A percentile compares a stretch with the other conserved stretches of the same genome.
Evolutionary conservation across 1,140 invertebrate species (phyloP).

Genomic region (Drosophila virilis): DNA sequence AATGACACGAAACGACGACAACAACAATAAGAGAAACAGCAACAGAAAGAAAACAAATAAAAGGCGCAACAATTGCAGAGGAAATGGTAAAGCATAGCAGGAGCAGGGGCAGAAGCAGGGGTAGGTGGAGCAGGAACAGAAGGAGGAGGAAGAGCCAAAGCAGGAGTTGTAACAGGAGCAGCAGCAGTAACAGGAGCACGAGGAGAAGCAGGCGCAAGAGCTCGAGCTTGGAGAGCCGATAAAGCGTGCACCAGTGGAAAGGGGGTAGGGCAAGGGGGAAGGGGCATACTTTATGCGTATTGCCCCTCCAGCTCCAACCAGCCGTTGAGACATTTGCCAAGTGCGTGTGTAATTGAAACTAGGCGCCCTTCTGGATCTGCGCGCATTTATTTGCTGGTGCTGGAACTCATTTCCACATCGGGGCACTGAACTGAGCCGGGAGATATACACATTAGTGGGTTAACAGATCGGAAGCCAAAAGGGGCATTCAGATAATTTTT

Average conservation of each 20-base stretch:
- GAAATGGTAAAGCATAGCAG: constrained; percentile 18
- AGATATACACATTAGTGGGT: constrained; percentile 21
- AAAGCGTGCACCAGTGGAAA: background rate
- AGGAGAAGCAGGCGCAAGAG: background rate
- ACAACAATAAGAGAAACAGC: constrained; percentile 40
- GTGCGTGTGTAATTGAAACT: constrained; percentile 82
- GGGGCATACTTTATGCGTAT: constrained; percentile 41
- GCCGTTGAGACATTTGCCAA: constrained; percentile 49
- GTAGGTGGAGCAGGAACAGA: background rate
- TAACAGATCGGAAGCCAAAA: background rate
- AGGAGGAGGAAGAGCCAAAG: background rate
- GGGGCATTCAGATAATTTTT: background rate
- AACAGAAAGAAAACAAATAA: constrained; percentile 77
- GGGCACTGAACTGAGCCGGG: constrained; percentile 29
- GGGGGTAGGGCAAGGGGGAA: too few relatives aligned
- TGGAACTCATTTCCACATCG: constrained; percentile 12
- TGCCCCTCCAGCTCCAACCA: constrained; percentile 6
- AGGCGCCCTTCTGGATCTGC: constrained; percentile 40
- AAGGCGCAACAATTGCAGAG: constrained; percentile 78
- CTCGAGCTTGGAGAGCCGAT: background rate
- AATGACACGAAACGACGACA: constrained; percentile 77
- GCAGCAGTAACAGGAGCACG: too few relatives aligned
- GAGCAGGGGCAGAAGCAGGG: constrained; percentile 11
- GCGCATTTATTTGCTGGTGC: constrained; percentile 1
- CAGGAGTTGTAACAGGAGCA: background rate